These are phyloP conservation scores for Protaetia brevitarsis DNA, from an alignment of 1,140 invertebrate genomes.

Conservation along the genomic window DNA sequence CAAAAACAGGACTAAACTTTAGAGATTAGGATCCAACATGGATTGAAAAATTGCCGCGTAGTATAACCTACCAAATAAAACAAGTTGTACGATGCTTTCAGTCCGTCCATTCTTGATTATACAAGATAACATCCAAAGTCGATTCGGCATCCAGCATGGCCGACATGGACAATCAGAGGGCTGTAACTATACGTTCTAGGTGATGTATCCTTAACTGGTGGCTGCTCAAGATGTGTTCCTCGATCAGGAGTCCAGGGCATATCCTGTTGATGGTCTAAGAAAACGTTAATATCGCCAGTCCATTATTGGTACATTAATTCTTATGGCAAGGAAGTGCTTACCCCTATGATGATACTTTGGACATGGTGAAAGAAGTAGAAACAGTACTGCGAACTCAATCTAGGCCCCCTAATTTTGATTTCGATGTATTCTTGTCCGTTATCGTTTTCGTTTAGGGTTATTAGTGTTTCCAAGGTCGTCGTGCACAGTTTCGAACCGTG, in stretches of 20 bases:
- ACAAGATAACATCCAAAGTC: conserved; percentile 49
- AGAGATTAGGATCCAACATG: no score
- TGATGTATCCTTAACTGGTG: conserved; percentile 57
- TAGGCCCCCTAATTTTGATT: conserved; percentile 71
- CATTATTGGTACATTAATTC: no score
- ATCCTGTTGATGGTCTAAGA: conserved; percentile 58
- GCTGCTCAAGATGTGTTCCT: conserved; percentile 66
- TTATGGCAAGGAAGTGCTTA: no score
- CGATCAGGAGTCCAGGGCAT: conserved; percentile 65
- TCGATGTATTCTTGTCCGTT: conserved; percentile 60
- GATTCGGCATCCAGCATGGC: conserved; percentile 56
- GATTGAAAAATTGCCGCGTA: conserved; percentile 52
- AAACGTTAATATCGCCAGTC: conserved; percentile 27
- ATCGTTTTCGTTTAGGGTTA: conserved; percentile 65
- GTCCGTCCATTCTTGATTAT: conserved; percentile 59
- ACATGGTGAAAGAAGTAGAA: conserved; percentile 78
- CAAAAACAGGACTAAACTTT: no score
- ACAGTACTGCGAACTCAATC: conserved; percentile 55
- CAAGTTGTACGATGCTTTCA: conserved; percentile 66
- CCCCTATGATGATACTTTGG: background rate
- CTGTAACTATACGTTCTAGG: conserved; percentile 57
- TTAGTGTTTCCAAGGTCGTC: conserved; percentile 67
- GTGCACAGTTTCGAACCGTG: conserved; percentile 75
- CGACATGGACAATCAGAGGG: conserved; percentile 58
- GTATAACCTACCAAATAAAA: conserved; percentile 61